These are phyloP conservation scores for Drosophila hamatofila DNA, from an alignment of 2,888 invertebrate genomes.

Conservation along the genomic window DNA sequence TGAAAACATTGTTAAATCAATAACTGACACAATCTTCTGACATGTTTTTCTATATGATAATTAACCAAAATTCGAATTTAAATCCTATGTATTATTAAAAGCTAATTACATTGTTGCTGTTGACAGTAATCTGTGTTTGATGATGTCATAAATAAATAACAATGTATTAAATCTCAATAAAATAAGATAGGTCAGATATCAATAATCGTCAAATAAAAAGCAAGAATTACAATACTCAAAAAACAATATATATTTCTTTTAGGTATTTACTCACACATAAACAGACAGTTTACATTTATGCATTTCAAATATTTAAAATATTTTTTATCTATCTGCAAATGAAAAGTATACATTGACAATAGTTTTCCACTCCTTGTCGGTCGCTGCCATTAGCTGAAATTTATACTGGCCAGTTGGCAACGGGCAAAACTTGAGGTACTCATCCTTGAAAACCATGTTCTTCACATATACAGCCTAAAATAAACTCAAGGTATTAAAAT, in stretches of 20 bases:
- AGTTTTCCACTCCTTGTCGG: not conserved
- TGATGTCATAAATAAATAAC: not conserved
- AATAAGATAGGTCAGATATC: too few species aligned
- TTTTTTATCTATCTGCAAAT: not conserved
- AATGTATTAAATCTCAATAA: too few species aligned
- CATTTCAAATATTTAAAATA: not conserved
- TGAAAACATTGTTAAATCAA: not conserved
- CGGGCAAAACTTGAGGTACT: not conserved
- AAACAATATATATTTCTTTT: not conserved
- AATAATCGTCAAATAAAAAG: too few species aligned
- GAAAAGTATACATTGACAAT: not conserved
- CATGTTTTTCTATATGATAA: not conserved
- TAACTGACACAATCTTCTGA: not conserved
- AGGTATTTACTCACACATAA: too few species aligned
- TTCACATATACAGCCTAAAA: not conserved
- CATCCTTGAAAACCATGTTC: not conserved
- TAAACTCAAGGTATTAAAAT: too few species aligned
- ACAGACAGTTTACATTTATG: not conserved
- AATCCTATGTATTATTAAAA: not conserved
- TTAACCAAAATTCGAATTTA: too few species aligned
- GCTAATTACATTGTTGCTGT: not conserved
- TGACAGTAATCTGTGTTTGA: not conserved
- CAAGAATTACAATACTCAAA: too few species aligned
- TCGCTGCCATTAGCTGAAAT: not conserved
- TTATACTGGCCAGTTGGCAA: not conserved